A percentile compares a stretch with the other conserved stretches of the same genome.
Conservation (phyloP, 2,888 invertebrate genomes). For the Kryphioiulus occultus region DNA sequence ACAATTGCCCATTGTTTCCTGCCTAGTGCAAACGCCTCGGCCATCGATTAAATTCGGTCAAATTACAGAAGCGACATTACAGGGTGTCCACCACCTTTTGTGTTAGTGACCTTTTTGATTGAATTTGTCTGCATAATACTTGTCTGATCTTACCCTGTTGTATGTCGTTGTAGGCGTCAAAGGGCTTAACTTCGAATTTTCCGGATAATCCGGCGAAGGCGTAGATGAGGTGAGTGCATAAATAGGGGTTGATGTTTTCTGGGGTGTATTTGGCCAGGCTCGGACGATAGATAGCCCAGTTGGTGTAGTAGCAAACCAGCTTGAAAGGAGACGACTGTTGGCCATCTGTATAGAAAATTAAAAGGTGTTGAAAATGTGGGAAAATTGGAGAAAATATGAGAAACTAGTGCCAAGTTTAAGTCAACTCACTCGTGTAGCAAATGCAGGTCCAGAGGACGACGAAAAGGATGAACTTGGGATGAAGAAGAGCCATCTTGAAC, state of each 20-base stretch:
- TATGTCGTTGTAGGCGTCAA: constrained; percentile 94
- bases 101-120: too few species aligned
- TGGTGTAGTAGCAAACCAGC: constrained; percentile 58
- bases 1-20: too few species aligned
- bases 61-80: too few species aligned
- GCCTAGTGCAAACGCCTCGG: too few species aligned
- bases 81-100: too few species aligned
- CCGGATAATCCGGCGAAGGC: constrained; percentile 92
- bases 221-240: constrained; percentile 92
- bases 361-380: not conserved
- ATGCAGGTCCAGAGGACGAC: not conserved
- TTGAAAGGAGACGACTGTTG: constrained; percentile 48
- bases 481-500: not conserved
- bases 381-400: not conserved
- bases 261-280: constrained; percentile 91
- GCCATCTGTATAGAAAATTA: not conserved
- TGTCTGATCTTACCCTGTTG: constrained; percentile 92
- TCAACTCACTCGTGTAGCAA: not conserved
- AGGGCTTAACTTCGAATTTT: constrained; percentile 88
- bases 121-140: too few species aligned
- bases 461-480: not conserved
- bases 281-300: constrained; percentile 65
- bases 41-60: too few species aligned
- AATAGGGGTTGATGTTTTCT: constrained; percentile 92
- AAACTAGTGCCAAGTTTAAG: too few species aligned